phyloP scores from a whole-genome alignment of 2,113 vertebrate species.

The Pycnonotus jocosus region DNA sequence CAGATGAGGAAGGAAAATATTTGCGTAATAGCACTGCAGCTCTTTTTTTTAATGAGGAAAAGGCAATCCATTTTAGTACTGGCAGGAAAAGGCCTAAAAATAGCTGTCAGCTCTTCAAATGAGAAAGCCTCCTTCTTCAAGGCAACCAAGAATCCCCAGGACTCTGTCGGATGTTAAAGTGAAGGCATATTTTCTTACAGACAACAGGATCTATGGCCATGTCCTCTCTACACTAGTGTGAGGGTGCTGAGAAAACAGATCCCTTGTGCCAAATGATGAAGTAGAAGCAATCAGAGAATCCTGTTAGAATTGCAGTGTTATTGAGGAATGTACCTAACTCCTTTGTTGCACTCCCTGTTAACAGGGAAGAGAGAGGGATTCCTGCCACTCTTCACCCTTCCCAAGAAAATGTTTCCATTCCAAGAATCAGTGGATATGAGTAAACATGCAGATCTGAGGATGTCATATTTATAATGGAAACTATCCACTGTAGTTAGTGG shows the following conservation, averaged over 20 bases:
- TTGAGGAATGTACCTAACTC: background rate
- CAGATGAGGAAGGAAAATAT: background rate
- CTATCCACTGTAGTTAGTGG: background rate
- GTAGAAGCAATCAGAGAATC: background rate
- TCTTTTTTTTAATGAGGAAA: background rate
- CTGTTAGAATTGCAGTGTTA: background rate
- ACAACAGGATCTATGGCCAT: background rate
- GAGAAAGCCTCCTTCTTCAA: background rate
- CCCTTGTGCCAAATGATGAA: background rate
- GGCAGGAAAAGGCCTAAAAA: background rate
- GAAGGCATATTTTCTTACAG: background rate
- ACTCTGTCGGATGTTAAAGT: background rate
- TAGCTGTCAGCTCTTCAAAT: background rate
- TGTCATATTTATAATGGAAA: background rate
- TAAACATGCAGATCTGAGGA: background rate
- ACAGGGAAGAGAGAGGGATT: rapidly evolving
- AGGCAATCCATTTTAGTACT: background rate
- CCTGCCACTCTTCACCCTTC: background rate
- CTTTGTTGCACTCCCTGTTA: background rate
- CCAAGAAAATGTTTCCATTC: background rate
- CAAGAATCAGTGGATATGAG: background rate
- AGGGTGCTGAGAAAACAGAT: background rate
- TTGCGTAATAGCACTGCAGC: background rate
- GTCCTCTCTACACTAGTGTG: background rate
- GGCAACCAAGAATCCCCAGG: background rate